phyloP scores from a whole-genome alignment of 2,113 vertebrate species.

The Cyprinodon brontotheroides region DNA sequence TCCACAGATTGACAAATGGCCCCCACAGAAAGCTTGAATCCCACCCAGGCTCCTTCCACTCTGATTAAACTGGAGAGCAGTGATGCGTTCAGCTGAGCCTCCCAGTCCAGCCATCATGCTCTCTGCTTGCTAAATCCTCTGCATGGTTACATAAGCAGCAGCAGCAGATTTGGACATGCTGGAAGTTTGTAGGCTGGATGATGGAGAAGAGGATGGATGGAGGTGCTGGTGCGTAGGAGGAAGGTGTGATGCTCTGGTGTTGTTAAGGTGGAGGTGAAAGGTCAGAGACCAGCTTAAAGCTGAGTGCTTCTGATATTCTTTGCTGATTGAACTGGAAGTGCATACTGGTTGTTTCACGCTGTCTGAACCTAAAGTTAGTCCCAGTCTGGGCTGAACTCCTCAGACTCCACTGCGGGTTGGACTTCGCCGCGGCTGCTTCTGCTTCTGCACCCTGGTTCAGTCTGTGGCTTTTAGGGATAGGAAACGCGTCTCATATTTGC shows the following conservation, averaged over 20 bases:
- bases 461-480: no score
- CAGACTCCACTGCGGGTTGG: no score
- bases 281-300: neutral
- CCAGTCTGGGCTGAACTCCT: no score
- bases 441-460: no score
- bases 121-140: slow-evolving; percentile 58
- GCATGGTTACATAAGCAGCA: slow-evolving; percentile 68
- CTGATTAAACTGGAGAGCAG: neutral
- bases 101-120: slow-evolving; percentile 14
- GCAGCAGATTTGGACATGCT: slow-evolving; percentile 60
- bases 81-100: slow-evolving; percentile 20
- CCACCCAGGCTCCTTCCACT: neutral
- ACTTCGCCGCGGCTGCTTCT: no score
- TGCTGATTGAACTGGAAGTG: no score
- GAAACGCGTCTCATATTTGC: no score
- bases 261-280: no score
- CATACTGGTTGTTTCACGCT: no score
- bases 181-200: slow-evolving; percentile 63
- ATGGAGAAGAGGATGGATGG: slow-evolving; percentile 14
- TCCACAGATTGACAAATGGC: no score
- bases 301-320: neutral
- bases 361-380: no score
- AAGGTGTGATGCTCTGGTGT: slow-evolving; percentile 22
- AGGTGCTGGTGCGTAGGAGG: slow-evolving; percentile 33
- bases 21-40: neutral